These are phyloP conservation scores for Blomia tropicalis DNA, from an alignment of 2,888 invertebrate genomes.

Conservation along the genomic window DNA sequence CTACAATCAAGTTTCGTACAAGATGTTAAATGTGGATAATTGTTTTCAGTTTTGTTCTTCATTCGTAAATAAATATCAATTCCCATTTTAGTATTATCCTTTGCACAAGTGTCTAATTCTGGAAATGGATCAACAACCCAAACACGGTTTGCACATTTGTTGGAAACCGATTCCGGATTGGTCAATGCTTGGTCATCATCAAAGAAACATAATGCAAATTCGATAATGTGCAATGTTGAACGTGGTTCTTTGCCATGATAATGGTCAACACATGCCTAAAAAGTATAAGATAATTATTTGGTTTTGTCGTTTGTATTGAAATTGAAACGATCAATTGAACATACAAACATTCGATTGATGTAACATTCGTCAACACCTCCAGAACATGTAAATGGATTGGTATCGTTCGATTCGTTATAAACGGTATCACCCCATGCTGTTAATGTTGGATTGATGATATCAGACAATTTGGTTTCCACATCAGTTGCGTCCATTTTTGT, in stretches of 20 bases:
- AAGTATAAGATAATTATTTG: not conserved
- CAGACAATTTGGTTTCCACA: conserved; percentile 2
- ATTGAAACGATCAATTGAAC: not conserved
- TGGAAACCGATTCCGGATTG: conserved; percentile 1
- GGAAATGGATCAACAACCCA: conserved; percentile 21
- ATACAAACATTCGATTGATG: conserved; percentile 7
- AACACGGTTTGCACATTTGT: conserved; percentile 12
- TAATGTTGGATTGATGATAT: not conserved
- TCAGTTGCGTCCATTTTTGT: no score
- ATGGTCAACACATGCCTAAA: conserved; percentile 15
- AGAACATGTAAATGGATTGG: not conserved
- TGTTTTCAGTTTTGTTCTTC: not conserved
- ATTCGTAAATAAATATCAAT: conserved; percentile 11
- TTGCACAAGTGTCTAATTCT: conserved; percentile 10
- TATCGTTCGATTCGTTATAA: not conserved
- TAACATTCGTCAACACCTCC: not conserved
- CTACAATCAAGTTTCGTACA: conserved; percentile 11
- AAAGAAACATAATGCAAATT: conserved; percentile 21
- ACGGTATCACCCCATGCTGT: conserved; percentile 16
- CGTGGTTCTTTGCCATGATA: not conserved
- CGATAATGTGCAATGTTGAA: conserved; percentile 2
- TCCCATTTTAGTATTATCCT: not conserved
- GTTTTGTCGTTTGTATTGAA: not conserved
- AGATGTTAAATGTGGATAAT: not conserved
- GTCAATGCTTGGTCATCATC: not conserved